Percentiles rank a stretch among this genome's conserved stretches.
These are phyloP conservation scores for Yasuhikotakia modesta DNA, from an alignment of 2,797 vertebrate species.

Conservation along the genomic window DNA sequence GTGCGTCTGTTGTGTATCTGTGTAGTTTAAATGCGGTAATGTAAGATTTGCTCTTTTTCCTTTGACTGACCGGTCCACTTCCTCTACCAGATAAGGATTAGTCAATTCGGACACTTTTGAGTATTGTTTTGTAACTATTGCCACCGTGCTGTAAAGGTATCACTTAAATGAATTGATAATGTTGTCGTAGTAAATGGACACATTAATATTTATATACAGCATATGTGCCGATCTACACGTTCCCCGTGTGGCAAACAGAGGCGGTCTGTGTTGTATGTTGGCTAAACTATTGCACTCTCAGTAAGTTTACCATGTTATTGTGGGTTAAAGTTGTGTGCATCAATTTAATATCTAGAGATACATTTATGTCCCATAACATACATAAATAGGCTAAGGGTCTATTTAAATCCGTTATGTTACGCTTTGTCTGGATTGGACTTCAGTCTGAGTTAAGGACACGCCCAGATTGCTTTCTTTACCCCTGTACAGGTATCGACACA, in stretches of 20 bases:
- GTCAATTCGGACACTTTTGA: neutral
- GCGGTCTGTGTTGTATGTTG: neutral
- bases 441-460: neutral
- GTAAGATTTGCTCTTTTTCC: no score
- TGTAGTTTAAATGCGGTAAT: neutral
- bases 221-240: neutral
- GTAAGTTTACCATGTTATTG: neutral
- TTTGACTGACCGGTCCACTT: neutral
- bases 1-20: neutral
- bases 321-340: neutral
- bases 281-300: neutral
- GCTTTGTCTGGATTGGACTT: slow-evolving; percentile 29
- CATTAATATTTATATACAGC: no score
- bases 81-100: slow-evolving; percentile 27
- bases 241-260: neutral
- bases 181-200: neutral
- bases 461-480: neutral
- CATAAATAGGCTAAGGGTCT: neutral
- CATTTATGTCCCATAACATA: neutral
- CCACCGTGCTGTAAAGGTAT: neutral
- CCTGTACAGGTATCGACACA: no score
- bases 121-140: neutral
- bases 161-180: neutral
- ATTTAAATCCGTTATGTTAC: neutral
- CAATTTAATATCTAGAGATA: neutral